These are phyloP conservation scores for Megaceryle torquata DNA, from an alignment of 2,113 vertebrate genomes.

Conservation along the genomic window DNA sequence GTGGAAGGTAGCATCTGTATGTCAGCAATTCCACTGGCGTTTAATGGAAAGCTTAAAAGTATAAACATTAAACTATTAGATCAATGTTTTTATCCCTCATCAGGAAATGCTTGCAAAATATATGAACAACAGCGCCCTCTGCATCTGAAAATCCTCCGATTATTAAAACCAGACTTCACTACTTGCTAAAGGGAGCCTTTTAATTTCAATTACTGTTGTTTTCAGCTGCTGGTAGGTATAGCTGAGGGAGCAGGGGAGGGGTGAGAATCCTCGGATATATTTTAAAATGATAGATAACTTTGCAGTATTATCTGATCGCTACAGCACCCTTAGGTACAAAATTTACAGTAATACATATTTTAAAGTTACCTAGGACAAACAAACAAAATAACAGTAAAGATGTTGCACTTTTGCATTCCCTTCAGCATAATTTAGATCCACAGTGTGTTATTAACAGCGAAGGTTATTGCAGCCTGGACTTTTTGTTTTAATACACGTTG, in stretches of 20 bases:
- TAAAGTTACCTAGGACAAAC: background rate
- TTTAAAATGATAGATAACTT: constrained; percentile 2
- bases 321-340: background rate
- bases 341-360: background rate
- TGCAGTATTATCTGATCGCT: background rate
- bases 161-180: constrained; percentile 24
- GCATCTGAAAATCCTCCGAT: constrained; percentile 55
- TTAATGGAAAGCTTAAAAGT: constrained; percentile 64
- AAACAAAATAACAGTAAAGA: background rate
- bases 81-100: constrained; percentile 31
- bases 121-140: constrained; percentile 83
- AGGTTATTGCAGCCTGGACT: background rate
- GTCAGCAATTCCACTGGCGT: constrained; percentile 45
- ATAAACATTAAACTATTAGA: constrained; percentile 57
- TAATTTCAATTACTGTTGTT: constrained; percentile 42
- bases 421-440: background rate
- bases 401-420: background rate
- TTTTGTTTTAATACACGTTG: background rate
- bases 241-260: background rate
- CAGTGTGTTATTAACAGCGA: background rate
- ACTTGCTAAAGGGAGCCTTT: constrained; percentile 34
- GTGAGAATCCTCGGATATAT: background rate
- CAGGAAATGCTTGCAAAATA: constrained; percentile 68
- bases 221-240: constrained; percentile 24
- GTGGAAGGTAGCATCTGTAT: constrained; percentile 61